Evolutionary conservation across 2,888 invertebrate genomes (phyloP), one percentile per base, ranked within the genome.

Genomic region (Philonicus albiceps): DNA sequence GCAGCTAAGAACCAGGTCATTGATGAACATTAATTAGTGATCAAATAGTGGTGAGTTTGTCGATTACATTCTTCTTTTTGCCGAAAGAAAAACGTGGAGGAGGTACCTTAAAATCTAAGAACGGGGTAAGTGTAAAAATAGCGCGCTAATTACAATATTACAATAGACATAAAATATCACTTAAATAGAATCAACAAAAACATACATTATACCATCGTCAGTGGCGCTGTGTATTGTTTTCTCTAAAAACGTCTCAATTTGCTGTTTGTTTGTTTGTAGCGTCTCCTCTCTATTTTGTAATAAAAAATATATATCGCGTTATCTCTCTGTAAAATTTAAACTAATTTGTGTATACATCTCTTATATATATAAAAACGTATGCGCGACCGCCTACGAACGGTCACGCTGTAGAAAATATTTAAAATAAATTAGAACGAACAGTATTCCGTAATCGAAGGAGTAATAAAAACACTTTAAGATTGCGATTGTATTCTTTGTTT

Each of bases 81-180:
- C 27, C 64, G 64, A 64, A 49, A 64, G 64, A 64, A 64, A 64
- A 64, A 64, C 64, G 64, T 27, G 64, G 27, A 7, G 22, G 64
- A 64, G 11, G 22, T 22, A 27, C 22, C 22, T 64, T 64, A 64
- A 16, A 19, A 19, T 19, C 64, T 64, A 64, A 64, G 22, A 64
- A 64, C 64, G 64, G 64, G 74, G n/a, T 74, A 74, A 74, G 37
- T 74, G 31, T 74, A 74, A 74, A 74, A 74, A 74, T 34, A 74
- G 74, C 31, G 74, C 74, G 74, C 31, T 74, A 74, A 74, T 34
- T 74, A 74, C 74, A 86, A 81, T 85, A 86, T 85, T 85, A 83
- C 55, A 87, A 86, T 87, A 86, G 72, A 87, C 78, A 88, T 87
- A 88, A 88, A 88, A 88, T 88, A 88, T 88, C 88, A 88, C 88